Percentiles rank a stretch among this genome's conserved stretches.
Evolutionary conservation across 92 coral and sea anemone genomes (phyloP).

Genomic region (Parazoanthus atlanticus): DNA sequence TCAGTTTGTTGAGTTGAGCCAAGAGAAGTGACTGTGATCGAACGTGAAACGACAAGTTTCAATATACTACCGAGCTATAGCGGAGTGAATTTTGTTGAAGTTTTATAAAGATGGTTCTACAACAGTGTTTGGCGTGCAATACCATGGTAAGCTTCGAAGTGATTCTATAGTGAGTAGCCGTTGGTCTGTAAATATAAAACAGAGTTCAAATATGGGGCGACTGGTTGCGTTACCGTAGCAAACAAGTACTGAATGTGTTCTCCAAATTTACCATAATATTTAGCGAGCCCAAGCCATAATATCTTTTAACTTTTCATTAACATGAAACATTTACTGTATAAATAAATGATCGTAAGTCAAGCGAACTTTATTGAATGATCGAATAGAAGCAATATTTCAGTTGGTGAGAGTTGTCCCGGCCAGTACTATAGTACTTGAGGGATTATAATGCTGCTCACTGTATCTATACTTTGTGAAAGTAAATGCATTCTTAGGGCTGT

Average conservation of each 20-base stretch:
- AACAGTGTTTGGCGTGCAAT: constrained; percentile 19
- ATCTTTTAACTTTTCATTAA: not conserved
- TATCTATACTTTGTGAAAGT: not conserved
- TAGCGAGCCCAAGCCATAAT: not conserved
- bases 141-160: not conserved
- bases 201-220: too few species aligned
- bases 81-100: not conserved
- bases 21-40: not conserved
- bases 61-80: not conserved
- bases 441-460: not conserved
- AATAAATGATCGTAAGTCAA: not conserved
- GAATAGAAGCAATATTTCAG: too few species aligned
- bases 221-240: not conserved
- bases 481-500: not conserved
- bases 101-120: not conserved
- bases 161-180: not conserved
- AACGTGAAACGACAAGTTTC: not conserved
- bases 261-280: not conserved
- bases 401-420: not conserved
- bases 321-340: too few species aligned
- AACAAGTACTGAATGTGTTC: not conserved
- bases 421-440: too few species aligned
- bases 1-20: not conserved
- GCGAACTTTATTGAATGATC: not conserved
- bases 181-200: not conserved